Evolutionary conservation across 1,140 invertebrate species (phyloP).

Genomic region (Ruditapes philippinarum): DNA sequence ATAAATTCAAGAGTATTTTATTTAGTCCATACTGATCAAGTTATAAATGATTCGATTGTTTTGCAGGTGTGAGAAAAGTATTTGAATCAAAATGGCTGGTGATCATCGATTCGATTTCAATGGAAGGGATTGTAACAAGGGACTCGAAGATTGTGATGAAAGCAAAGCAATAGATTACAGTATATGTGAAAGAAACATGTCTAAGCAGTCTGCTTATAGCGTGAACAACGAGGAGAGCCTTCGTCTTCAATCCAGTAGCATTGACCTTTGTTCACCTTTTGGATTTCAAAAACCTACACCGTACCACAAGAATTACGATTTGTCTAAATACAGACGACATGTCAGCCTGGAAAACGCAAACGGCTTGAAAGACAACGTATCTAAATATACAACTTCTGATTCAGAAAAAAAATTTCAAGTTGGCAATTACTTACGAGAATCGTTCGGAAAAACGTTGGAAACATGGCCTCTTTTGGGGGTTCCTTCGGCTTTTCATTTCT

Average conservation of each 20-base stretch:
- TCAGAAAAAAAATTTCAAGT: too few relatives aligned
- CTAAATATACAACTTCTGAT: too few relatives aligned
- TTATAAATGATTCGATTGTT: too few relatives aligned
- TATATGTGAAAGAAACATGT: neutral
- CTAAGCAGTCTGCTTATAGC: neutral
- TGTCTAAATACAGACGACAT: too few relatives aligned
- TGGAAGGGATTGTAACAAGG: neutral
- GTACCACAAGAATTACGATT: too few relatives aligned
- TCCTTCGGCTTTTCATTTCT: neutral
- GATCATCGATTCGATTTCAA: neutral
- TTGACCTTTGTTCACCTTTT: neutral
- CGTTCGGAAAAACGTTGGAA: neutral
- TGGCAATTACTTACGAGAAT: neutral
- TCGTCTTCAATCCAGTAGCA: neutral
- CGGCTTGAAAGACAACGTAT: too few relatives aligned
- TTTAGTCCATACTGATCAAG: too few relatives aligned
- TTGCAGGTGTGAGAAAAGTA: too few relatives aligned
- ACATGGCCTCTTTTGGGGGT: neutral
- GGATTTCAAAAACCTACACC: neutral
- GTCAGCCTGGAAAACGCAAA: too few relatives aligned
- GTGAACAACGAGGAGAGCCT: neutral
- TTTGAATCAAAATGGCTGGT: neutral
- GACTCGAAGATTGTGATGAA: neutral
- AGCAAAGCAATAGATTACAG: neutral
- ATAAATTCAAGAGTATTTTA: too few relatives aligned